These are phyloP conservation scores for Lasioglossum vierecki DNA, from an alignment of 2,888 invertebrate genomes.

Conservation along the genomic window DNA sequence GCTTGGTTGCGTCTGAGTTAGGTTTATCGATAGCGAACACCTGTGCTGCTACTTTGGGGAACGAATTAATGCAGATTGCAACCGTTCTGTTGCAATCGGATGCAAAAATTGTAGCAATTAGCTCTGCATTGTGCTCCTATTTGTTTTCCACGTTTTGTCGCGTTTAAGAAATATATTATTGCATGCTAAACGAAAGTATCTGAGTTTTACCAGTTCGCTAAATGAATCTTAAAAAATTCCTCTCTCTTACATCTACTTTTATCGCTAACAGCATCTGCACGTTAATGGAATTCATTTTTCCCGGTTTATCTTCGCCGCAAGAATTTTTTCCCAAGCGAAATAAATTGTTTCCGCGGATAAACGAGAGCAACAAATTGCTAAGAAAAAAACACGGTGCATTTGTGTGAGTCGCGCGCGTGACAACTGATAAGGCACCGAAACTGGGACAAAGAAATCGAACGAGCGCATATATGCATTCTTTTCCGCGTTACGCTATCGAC, in stretches of 20 bases:
- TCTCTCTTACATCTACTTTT: not conserved
- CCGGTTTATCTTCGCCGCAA: not conserved
- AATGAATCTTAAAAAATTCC: not conserved
- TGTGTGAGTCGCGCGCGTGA: not conserved
- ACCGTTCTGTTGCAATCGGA: not conserved
- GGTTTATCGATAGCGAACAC: not conserved
- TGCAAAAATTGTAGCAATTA: not conserved
- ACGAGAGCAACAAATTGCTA: not conserved
- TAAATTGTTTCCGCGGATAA: not conserved
- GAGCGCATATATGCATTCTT: not conserved
- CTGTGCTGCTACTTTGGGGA: not conserved
- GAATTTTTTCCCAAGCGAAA: not conserved
- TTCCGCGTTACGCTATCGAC: not conserved
- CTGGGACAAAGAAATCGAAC: slow-evolving; percentile 2
- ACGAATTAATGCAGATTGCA: not conserved
- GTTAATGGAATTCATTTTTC: no score
- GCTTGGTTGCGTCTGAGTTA: not conserved
- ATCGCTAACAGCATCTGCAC: not conserved
- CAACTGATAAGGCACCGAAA: slow-evolving; percentile 4
- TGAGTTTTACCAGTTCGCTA: not conserved
- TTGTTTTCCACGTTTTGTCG: not conserved
- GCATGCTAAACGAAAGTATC: not conserved
- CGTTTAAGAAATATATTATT: not conserved
- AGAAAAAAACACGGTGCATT: not conserved
- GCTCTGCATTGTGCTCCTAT: not conserved